A percentile compares a stretch with the other conserved stretches of the same genome.
phyloP scores from a whole-genome alignment of 30 jellyfish, hydroid and myxozoan genomes.

The Hydra vulgaris region DNA sequence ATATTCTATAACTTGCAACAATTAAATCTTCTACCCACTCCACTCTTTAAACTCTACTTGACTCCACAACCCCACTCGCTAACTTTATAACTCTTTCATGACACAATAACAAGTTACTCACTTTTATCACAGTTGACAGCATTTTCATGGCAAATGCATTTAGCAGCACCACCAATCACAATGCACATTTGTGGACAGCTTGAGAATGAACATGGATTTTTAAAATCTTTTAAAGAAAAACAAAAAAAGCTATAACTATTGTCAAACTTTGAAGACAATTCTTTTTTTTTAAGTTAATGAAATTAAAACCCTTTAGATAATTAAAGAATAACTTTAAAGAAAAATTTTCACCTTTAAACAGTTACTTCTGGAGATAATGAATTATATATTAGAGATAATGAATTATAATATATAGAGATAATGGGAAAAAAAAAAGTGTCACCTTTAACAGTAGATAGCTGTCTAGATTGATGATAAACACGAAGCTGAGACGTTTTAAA shows the following conservation, averaged over 20 bases:
- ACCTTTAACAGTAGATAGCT: conserved; percentile 36
- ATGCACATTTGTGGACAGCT: conserved; percentile 18
- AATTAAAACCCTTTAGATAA: too few species aligned
- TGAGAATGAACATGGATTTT: conserved; percentile 22
- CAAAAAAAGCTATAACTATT: too few species aligned
- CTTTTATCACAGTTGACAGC: background rate
- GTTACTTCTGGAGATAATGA: background rate
- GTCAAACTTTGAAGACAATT: too few species aligned
- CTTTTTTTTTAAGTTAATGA: too few species aligned
- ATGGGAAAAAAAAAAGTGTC: background rate
- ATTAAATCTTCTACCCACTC: too few species aligned
- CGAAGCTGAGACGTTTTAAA: conserved; percentile 30
- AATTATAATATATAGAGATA: background rate
- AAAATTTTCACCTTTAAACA: too few species aligned
- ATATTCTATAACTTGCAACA: too few species aligned
- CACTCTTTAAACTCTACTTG: too few species aligned
- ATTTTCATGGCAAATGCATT: background rate
- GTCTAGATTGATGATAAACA: conserved; percentile 45
- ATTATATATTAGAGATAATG: too few species aligned
- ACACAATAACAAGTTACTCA: background rate
- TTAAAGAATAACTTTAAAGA: too few species aligned
- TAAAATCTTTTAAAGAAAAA: conserved; percentile 18
- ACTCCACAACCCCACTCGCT: too few species aligned
- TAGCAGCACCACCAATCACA: conserved; percentile 14
- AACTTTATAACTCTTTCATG: conserved; percentile 1